Base-by-base conservation (phyloP, 2,888 invertebrate genomes). In the Rapana venosa region DNA sequence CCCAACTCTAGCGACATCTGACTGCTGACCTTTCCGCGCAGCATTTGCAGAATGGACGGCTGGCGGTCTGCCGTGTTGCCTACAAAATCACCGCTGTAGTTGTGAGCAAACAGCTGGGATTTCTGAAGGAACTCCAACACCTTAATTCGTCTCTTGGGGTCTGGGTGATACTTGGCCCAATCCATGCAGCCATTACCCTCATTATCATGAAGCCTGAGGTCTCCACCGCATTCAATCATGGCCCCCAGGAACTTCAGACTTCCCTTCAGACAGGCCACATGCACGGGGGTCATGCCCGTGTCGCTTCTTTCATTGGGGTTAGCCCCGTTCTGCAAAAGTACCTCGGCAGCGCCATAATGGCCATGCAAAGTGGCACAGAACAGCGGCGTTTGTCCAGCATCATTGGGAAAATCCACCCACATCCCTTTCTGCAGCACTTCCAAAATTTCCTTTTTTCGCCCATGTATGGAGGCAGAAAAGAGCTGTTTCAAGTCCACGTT, bases 301-400 rank as follows among this genome's bases (percentile, higher is more conserved):
- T 95, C 93, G 90, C 96, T 95, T 91, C 96, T 94, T 81, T 94
- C 94, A 93, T 96, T 96, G n/a, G 96, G 96, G 92, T 96, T 95
- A 30, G 96, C 96, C 89, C 96, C 96, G 88, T 95, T 92, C 84
- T 94, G 93, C 47, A 96, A 93, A 26, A 96, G 94, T 36, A 95
- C 90, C 56, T 95, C 93, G 8, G 95, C 96, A 84, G 95, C 93
- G 47, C 94, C 93, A 56, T 94, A 93, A 88, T 95, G 94, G 26
- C 96, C 96, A 66, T 94, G 93, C 87, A 94, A 95, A 89, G 96
- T 95, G 11, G 96, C 96, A 93, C 95, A 95, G 92, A 96, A 96
- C 90, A 96, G 93, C 36, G 96, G 95, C 58, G 96, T 96, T 92
- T 96, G 96, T 22, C 96, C 96, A 88, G 92, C 91, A 90, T 93